phyloP scores from a whole-genome alignment of 1,140 invertebrate species.

The Drosophila tristis region DNA sequence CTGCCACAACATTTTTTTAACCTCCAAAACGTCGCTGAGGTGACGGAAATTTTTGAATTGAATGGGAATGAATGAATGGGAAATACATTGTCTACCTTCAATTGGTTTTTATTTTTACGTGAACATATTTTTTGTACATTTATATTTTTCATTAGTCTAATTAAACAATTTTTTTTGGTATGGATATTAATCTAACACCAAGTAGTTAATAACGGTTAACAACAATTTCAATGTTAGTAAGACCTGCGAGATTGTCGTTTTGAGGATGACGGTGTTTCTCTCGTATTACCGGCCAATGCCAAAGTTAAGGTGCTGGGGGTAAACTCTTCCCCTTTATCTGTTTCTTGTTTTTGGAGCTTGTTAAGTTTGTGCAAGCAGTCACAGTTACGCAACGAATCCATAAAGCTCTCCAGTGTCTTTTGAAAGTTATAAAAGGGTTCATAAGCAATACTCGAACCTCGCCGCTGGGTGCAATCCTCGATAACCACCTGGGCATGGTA shows the following conservation, averaged over 20 bases:
- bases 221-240: slow-evolving; percentile 29
- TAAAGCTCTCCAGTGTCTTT: slow-evolving; percentile 36
- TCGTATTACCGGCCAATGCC: too few relatives aligned
- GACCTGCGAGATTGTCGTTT: slow-evolving; percentile 6
- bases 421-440: slow-evolving; percentile 4
- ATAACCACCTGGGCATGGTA: slow-evolving; percentile 56
- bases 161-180: slow-evolving; percentile 5
- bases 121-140: slow-evolving; percentile 20
- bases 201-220: slow-evolving; percentile 32
- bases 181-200: slow-evolving; percentile 37
- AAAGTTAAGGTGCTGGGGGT: too few relatives aligned
- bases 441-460: neutral
- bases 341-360: slow-evolving; percentile 1
- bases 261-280: neutral
- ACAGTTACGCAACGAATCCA: slow-evolving; percentile 55
- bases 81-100: too few relatives aligned
- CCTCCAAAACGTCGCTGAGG: too few relatives aligned
- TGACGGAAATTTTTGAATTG: too few relatives aligned
- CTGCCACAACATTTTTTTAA: too few relatives aligned
- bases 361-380: slow-evolving; percentile 47
- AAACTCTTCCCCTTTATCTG: neutral
- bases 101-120: slow-evolving; percentile 26
- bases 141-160: slow-evolving; percentile 9
- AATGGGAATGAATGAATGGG: too few relatives aligned
- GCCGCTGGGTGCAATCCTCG: slow-evolving; percentile 24